Evolutionary conservation across 2,797 vertebrate species (phyloP), one percentile per base, ranked within the genome.

Genomic region (Halcyon badia): DNA sequence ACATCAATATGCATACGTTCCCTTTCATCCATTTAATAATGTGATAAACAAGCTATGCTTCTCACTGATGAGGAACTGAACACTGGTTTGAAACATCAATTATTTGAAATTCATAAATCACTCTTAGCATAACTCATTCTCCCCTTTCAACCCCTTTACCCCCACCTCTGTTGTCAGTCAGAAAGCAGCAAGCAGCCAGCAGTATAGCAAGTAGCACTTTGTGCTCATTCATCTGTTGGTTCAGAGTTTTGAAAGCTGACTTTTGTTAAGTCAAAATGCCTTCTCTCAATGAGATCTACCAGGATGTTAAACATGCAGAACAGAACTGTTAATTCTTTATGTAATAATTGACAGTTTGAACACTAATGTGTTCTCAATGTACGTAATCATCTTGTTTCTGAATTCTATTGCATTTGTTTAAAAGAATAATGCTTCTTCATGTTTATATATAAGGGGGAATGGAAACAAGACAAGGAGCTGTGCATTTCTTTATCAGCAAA

Each of bases 1-100:
- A 90, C 95, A 97, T 98, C 94, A 98, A 97, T 98, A 97, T 98
- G 96, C 75, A 97, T 94, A 76, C 69, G 89, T 95, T 97, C 95
- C 83, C 89, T 94, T 97, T 94, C 96, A 97, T 84, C 93, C 95
- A 87, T 98, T 97, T 97, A 91, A 90, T 94, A 97, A 96, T 51
- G 89, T 90, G 97, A 97, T 88, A 97, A 98, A 95, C 94, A 98
- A 97, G 95, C 85, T 79, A 52, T 28, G 92, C 95, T 91, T 91
- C 90, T 97, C 96, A 80, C 90, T 95, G 97, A 93, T 87, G 95
- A 97, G 94, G 97, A 98, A 95, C 94, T 70, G 82, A 97, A 94
- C 58, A 33, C 46, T 87, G 65, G 73, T 86, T 97, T 94, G 89
- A 95, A 97, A 93, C 89, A 94, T 24, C 83, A 92, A 41, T 93